Conservation (phyloP, 2,797 vertebrate genomes). For the Mallotus villosus region DNA sequence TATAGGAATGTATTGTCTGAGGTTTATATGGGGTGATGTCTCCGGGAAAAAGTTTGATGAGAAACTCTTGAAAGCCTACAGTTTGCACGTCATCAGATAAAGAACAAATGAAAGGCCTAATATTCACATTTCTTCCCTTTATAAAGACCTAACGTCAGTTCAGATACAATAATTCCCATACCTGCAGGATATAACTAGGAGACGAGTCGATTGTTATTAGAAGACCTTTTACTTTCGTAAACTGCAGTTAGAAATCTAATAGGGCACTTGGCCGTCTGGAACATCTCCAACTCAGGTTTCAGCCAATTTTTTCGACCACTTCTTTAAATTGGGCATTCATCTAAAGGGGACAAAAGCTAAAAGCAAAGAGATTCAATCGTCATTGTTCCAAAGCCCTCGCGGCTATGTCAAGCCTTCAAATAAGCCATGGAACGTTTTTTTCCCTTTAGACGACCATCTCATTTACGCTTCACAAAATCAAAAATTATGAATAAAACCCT, state of each 20-base stretch:
- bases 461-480: slow-evolving; percentile 10
- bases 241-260: slow-evolving; percentile 49
- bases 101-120: too few species aligned
- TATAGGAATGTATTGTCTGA: too few species aligned
- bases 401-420: not conserved
- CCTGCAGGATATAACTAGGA: too few species aligned
- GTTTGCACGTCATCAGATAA: too few species aligned
- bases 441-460: not conserved
- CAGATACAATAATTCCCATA: too few species aligned
- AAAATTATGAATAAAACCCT: not conserved
- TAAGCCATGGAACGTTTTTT: not conserved
- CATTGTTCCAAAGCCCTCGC: slow-evolving; percentile 29
- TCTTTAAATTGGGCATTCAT: slow-evolving; percentile 40
- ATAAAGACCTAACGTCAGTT: too few species aligned
- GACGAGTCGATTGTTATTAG: slow-evolving; percentile 44
- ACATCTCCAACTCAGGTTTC: slow-evolving; percentile 55
- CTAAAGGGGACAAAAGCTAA: slow-evolving; percentile 46
- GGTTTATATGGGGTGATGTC: too few species aligned
- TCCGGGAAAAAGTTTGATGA: too few species aligned
- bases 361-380: slow-evolving; percentile 30
- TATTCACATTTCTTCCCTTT: too few species aligned
- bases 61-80: too few species aligned
- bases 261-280: slow-evolving; percentile 42
- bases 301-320: slow-evolving; percentile 29
- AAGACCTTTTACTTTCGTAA: slow-evolving; percentile 42